These are phyloP conservation scores for Lutjanus campechanus DNA, from an alignment of 2,797 vertebrate genomes.

Conservation along the genomic window DNA sequence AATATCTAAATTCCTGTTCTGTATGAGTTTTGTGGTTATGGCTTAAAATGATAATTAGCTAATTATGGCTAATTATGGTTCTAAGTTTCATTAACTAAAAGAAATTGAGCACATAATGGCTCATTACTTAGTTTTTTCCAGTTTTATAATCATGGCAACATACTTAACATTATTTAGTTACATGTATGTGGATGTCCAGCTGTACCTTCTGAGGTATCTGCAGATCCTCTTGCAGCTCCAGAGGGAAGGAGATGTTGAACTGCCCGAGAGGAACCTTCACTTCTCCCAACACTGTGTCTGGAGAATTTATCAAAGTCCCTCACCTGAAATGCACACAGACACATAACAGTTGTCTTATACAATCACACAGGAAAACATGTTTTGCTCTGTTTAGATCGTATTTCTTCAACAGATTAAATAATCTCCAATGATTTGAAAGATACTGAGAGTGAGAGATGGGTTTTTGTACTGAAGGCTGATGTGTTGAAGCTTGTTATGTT, in stretches of 20 bases:
- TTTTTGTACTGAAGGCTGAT: constrained; percentile 50
- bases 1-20: too few species aligned
- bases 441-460: not conserved
- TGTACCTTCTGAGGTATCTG: constrained; percentile 80
- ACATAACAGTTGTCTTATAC: not conserved
- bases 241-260: constrained; percentile 77
- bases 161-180: not conserved
- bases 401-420: constrained; percentile 8
- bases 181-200: constrained; percentile 13
- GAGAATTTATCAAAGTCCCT: constrained; percentile 87
- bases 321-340: constrained; percentile 76
- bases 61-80: too few species aligned
- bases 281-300: constrained; percentile 83
- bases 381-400: not conserved
- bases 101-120: not conserved
- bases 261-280: constrained; percentile 74
- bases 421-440: not conserved
- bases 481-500: constrained; percentile 62
- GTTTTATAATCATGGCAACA: too few species aligned
- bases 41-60: too few species aligned
- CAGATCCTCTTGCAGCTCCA: constrained; percentile 83
- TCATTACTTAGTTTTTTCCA: too few species aligned
- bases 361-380: not conserved
- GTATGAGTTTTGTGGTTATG: too few species aligned
- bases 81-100: not conserved